Evolutionary conservation across 2,888 invertebrate genomes (phyloP).

Genomic region (Stenoptilia bipunctidactyla): DNA sequence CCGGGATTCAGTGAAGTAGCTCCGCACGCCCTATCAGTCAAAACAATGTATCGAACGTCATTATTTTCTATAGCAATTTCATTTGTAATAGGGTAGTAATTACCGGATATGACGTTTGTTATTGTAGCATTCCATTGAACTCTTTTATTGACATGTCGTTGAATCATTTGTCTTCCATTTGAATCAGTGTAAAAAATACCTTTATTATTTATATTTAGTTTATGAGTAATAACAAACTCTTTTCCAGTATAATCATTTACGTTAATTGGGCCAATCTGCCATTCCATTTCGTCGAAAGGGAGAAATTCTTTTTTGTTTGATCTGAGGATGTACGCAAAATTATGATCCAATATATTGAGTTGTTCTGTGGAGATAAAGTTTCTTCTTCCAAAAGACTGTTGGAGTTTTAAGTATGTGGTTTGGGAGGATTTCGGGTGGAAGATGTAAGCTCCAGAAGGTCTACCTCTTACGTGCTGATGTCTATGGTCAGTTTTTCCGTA

Average conservation of each 20-base stretch:
- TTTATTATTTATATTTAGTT: slow-evolving; percentile 72
- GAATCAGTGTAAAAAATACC: slow-evolving; percentile 91
- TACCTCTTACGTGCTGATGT: too few species aligned
- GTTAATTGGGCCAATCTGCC: slow-evolving; percentile 84
- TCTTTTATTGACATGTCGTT: slow-evolving; percentile 75
- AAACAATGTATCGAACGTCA: slow-evolving; percentile 61
- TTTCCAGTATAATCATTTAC: slow-evolving; percentile 77
- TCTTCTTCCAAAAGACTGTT: slow-evolving; percentile 8
- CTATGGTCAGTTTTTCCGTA: too few species aligned
- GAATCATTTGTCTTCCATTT: slow-evolving; percentile 89
- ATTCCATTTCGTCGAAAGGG: slow-evolving; percentile 75
- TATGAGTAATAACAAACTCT: slow-evolving; percentile 84
- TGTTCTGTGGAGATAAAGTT: slow-evolving; percentile 48
- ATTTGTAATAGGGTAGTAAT: slow-evolving; percentile 94
- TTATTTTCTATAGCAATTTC: slow-evolving; percentile 78
- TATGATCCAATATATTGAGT: slow-evolving; percentile 15
- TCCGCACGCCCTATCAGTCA: slow-evolving; percentile 87
- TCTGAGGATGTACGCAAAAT: slow-evolving; percentile 19
- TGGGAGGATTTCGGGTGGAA: slow-evolving; percentile 76
- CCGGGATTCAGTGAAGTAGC: slow-evolving; percentile 83
- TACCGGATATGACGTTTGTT: slow-evolving; percentile 81
- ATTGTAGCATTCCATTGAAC: slow-evolving; percentile 81
- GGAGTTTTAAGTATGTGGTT: slow-evolving; percentile 18
- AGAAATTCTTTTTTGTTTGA: slow-evolving; percentile 34
- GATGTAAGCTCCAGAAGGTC: slow-evolving; percentile 95